Evolutionary conservation across 1,140 invertebrate species (phyloP), one percentile per base, ranked within the genome.

Genomic region (Mesaphorura yosii): DNA sequence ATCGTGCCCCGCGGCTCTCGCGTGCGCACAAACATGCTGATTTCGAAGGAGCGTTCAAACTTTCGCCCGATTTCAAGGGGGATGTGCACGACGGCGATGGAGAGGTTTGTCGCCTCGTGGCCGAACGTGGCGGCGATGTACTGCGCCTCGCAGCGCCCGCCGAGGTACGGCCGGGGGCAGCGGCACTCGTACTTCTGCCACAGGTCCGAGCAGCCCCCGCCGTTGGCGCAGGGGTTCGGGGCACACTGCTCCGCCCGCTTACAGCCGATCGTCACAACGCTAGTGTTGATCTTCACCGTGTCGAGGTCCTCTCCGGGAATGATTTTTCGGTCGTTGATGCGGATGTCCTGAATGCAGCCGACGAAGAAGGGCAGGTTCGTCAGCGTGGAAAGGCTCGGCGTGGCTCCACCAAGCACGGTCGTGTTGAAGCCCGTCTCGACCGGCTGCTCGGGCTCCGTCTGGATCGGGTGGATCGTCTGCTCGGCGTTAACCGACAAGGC

Each of bases 21-120:
- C 0, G 91, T 95, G 27, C 86, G 74, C 40, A 94, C 80, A 67
- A 95, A 90, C 81, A 96, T 89, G 2, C 88, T 91, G 37, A 95
- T 83, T 66, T 93, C 86, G 25, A 92, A 78, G 40, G 86, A 81
- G 26, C 77, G 80, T 49, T 81, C 75, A 31, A 91, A 81, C 1
- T 79, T 77, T 26, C 78, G 69, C 23, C 80, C 76, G 1, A 83
- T 80, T 29, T 72, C 67, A 54, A 80, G 78, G 0, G 75, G 72
- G 17, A 88, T 82, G 34, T 70, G 71, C 12, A 90, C 86, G 0
- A 72, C 75, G 15, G 84, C 84, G 53, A 83, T 75, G 56, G 82
- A 82, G 62, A 77, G 75, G 0, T 72, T 78, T 0, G 80, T 82
- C 51, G 85, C 80, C 68, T 91, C 87, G 61, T 90, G 79, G 1